Evolutionary conservation across 2,113 vertebrate species (phyloP).

Genomic region (Perognathus longimembris): DNA sequence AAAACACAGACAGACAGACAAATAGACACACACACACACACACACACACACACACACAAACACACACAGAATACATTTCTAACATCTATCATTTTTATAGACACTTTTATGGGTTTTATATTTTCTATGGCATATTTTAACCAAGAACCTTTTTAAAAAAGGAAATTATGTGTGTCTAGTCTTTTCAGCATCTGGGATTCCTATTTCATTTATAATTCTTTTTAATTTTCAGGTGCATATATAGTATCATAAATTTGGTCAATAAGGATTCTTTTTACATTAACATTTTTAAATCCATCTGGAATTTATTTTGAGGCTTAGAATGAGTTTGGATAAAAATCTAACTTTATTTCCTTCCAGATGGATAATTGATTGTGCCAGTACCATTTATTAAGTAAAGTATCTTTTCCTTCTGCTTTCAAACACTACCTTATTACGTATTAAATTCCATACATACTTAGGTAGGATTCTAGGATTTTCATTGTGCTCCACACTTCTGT

Average conservation of each 20-base stretch:
- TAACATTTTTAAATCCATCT: constrained; percentile 54
- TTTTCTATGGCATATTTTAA: background rate
- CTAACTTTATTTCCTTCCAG: constrained; percentile 51
- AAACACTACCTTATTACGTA: constrained; percentile 11
- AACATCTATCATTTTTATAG: background rate
- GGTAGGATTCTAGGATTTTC: constrained; percentile 4
- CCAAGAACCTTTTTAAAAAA: background rate
- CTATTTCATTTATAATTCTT: constrained; percentile 48
- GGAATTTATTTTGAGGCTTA: constrained; percentile 22
- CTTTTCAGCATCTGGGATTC: constrained; percentile 45
- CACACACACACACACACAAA: too few species aligned
- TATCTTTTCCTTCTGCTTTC: background rate
- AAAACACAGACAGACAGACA: too few species aligned
- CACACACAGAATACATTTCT: background rate
- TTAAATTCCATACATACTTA: background rate
- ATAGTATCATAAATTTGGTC: constrained; percentile 56
- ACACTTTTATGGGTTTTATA: background rate
- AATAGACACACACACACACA: too few species aligned
- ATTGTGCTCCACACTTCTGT: background rate
- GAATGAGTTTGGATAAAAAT: background rate
- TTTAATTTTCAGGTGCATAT: constrained; percentile 35
- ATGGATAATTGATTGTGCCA: constrained; percentile 18
- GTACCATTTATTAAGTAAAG: constrained; percentile 50
- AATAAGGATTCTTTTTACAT: constrained; percentile 51
- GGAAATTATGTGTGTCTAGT: background rate